Conservation (phyloP, 2,888 invertebrate species). For the Morpho helenor region DNA sequence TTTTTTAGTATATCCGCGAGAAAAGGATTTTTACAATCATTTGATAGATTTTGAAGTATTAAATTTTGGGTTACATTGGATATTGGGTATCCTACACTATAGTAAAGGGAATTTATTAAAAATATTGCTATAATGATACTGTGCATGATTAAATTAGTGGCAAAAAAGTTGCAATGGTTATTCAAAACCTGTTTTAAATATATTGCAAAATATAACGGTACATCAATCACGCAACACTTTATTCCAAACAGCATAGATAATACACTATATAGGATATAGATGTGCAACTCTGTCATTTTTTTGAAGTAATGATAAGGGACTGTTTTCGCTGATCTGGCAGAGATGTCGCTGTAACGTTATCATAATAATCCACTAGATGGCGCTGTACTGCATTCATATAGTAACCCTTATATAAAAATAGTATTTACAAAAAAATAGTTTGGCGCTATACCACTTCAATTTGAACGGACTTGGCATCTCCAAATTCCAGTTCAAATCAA, state of each 20-base stretch:
- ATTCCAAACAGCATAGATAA: background rate
- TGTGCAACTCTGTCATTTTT: no score
- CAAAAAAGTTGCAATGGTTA: background rate
- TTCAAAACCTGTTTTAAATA: background rate
- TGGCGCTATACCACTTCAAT: no score
- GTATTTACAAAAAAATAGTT: no score
- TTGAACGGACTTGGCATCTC: no score
- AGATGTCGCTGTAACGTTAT: no score
- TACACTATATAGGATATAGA: no score
- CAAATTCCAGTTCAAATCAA: no score
- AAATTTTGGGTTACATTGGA: conserved; percentile 24
- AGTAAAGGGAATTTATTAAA: conserved; percentile 46
- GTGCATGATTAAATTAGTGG: conserved; percentile 40
- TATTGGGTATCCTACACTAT: conserved; percentile 49
- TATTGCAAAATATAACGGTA: conserved; percentile 3
- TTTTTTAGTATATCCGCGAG: conserved; percentile 42
- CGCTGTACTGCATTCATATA: no score
- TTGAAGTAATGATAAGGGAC: no score
- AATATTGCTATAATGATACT: conserved; percentile 46
- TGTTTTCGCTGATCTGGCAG: no score
- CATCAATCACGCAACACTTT: background rate
- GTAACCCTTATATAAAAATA: no score
- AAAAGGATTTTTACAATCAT: conserved; percentile 47
- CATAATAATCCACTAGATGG: no score
- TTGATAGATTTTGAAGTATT: conserved; percentile 37